Evolutionary conservation across 2,113 vertebrate species (phyloP), one percentile per base, ranked within the genome.

Genomic region (Euleptes europaea): DNA sequence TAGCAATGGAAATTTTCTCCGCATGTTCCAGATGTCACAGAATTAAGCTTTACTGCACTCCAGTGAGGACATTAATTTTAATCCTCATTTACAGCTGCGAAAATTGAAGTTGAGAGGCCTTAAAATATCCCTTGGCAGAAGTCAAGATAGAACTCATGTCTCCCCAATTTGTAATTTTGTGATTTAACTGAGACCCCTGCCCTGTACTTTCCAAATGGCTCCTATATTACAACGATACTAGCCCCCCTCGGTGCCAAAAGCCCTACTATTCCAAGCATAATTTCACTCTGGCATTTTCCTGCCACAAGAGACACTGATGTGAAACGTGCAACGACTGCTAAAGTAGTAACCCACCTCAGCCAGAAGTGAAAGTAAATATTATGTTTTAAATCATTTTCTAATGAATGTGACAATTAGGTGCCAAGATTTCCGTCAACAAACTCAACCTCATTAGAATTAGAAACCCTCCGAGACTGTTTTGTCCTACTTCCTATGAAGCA

Each of bases 401-500:
- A 12, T 63, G 65, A 73, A 90, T 88, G 60, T 13, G n/a, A 19
- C 14, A 78, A 21, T 75, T 84, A 83, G 3, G 23, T 78, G n/a
- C 8, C 49, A 69, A 78, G 17, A 66, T 26, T 71, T 89, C 38
- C 76, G 66, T 83, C 67, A 88, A 78, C 23, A 83, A 83, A 47
- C 72, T 86, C 60, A 88, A 84, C 67, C 40, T 82, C 66, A 63
- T 73, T 77, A 90, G 86, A 86, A 28, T 19, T 23, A 88, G 54
- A 82, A 76, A 84, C 15, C 86, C n/a, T 76, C 17, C 0, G 8
- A 70, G 11, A 84, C 78, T 5, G 77, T 83, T 89, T 83, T 82
- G 0, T 66, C 70, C 80, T 91, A 89, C 28, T 54, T 91, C 15
- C 92, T 70, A 44, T 4, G 80, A 44, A 73, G 90, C 87, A 84